Base-by-base conservation (phyloP, 2,113 vertebrate species). In the Spea multiplicata region DNA sequence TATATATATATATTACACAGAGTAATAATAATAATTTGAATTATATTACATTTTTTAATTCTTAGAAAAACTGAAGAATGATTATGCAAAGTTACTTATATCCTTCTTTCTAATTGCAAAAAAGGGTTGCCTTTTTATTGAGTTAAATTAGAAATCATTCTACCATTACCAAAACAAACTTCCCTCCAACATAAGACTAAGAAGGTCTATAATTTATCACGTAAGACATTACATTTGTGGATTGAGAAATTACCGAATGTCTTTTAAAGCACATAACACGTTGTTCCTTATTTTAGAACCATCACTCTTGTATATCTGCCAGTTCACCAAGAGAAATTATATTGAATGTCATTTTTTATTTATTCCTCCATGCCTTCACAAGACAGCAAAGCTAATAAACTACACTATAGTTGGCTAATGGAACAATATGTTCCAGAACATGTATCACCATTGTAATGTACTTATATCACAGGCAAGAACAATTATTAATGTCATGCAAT, bases 231-330 rank as follows among this genome's bases (percentile, higher is more conserved):
- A 78, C 45, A 72, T 71, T 78, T 68, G 72, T 78, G 61, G 69
- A 78, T 78, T 72, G 76, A 78, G 76, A 78, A 78, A 78, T 72
- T 78, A 78, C 69, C 76, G 45, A 78, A 78, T 72, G 76, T 78
- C 69, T 65, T 78, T 73, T 72, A 71, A 30, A 66, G 76, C 76
- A 78, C 76, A 78, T 78, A 78, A 78, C 69, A 78, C 72, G 76
- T 71, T 78, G 76, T 78, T 78, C 76, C 69, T 71, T 78, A 78
- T 78, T 78, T 72, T 17, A 46, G 61, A 72, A 65, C 66, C 69
- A 72, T 78, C 69, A 78, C 8, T 78, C 76, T 72, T 72, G 17
- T 78, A 69, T 66, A 62, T 66, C 76, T 72, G 76, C 71, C 69
- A 78, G 48, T 72, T 65, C 69, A 7, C 57, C 47, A 64, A 64